A percentile compares a stretch with the other conserved stretches of the same genome.
These are phyloP conservation scores for Zapus hudsonius DNA, from an alignment of 2,113 vertebrate genomes.

Conservation along the genomic window DNA sequence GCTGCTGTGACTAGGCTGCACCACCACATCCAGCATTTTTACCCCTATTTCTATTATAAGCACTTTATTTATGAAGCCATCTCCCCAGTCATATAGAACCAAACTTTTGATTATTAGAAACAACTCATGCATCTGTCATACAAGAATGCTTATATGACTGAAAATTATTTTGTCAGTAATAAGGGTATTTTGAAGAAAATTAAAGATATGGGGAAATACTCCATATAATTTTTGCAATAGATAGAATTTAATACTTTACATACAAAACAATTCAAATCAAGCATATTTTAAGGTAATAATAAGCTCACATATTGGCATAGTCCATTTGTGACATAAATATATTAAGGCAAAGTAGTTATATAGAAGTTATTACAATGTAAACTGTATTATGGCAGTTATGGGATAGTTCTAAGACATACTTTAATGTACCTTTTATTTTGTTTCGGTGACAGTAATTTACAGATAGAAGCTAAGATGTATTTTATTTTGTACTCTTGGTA, in stretches of 20 bases:
- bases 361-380: not conserved
- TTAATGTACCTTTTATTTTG: not conserved
- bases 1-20: no score
- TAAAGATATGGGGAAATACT: not conserved
- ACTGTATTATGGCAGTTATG: not conserved
- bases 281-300: not conserved
- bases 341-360: not conserved
- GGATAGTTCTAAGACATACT: not conserved
- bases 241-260: not conserved
- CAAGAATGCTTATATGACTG: not conserved
- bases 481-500: not conserved
- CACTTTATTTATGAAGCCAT: no score
- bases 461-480: not conserved
- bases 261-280: not conserved
- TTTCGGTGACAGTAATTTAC: not conserved
- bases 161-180: not conserved
- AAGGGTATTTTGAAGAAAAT: not conserved
- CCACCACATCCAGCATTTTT: no score
- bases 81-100: no score
- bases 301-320: not conserved
- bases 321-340: not conserved
- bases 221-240: not conserved
- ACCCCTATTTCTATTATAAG: no score
- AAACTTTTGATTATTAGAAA: not conserved
- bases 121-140: not conserved